Percentiles rank a stretch among this genome's conserved stretches.
Conservation (phyloP, 92 coral and sea anemone genomes). For the Epizoanthus stellaris region DNA sequence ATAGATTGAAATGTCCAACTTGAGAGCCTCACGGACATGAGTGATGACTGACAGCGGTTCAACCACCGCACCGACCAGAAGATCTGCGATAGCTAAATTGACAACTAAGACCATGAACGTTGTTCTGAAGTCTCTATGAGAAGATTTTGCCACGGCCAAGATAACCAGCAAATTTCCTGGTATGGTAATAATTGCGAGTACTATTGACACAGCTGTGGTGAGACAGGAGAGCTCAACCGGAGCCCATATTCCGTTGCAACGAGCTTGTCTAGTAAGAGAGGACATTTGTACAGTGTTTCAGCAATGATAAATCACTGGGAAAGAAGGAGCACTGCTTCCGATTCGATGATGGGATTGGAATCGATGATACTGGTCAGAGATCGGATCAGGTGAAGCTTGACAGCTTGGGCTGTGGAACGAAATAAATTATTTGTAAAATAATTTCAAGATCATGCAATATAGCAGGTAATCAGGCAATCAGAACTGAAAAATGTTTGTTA, state of each 20-base stretch:
- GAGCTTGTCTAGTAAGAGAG: conserved; percentile 26
- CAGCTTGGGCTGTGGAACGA: no score
- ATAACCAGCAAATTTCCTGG: conserved; percentile 57
- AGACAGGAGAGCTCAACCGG: conserved; percentile 55
- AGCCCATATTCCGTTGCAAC: conserved; percentile 53
- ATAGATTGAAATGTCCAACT: conserved; percentile 4
- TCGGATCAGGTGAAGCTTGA: no score
- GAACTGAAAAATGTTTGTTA: no score
- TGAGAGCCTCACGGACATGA: conserved; percentile 45
- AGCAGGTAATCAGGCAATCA: no score
- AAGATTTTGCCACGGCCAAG: conserved; percentile 41
- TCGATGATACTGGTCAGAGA: no score
- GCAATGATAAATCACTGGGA: no score
- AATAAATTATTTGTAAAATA: no score
- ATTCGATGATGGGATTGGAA: no score
- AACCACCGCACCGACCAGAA: conserved; percentile 46
- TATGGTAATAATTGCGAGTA: conserved; percentile 40
- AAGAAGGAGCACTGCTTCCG: no score
- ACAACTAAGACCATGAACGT: conserved; percentile 49
- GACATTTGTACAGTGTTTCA: not conserved
- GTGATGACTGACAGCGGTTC: conserved; percentile 44
- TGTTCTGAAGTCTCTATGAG: conserved; percentile 42
- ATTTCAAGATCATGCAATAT: no score
- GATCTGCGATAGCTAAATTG: conserved; percentile 51
- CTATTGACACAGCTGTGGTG: conserved; percentile 37